Evolutionary conservation across 2,113 vertebrate species (phyloP).

Genomic region (Epinephelus fuscoguttatus): DNA sequence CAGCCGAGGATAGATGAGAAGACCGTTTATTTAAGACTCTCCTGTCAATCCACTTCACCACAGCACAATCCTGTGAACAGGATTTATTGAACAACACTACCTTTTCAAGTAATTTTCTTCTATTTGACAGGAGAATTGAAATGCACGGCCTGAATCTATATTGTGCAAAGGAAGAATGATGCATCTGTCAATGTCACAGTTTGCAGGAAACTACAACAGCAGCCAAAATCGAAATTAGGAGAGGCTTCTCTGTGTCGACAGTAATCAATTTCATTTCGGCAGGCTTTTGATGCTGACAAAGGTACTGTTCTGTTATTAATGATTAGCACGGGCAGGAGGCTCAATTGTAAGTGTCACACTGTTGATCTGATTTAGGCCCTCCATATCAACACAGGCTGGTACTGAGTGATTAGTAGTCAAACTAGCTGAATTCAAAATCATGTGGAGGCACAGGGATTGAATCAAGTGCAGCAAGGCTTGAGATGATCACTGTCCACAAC

Average conservation of each 20-base stretch:
- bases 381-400: not conserved
- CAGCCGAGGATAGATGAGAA: constrained; percentile 17
- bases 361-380: not conserved
- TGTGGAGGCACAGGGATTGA: not conserved
- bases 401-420: not conserved
- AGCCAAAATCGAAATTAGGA: constrained; percentile 30
- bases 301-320: constrained; percentile 7
- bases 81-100: constrained; percentile 26
- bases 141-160: constrained; percentile 23
- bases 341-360: constrained; percentile 6
- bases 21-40: not conserved
- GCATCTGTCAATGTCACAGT: constrained; percentile 49
- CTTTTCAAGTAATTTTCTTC: constrained; percentile 2
- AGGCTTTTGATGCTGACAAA: constrained; percentile 15
- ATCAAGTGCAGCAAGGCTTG: not conserved
- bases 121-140: not conserved
- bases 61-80: not conserved
- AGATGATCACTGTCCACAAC: not conserved
- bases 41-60: constrained; percentile 31
- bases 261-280: constrained; percentile 20
- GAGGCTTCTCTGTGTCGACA: not conserved
- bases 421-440: not conserved
- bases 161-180: constrained; percentile 25
- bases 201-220: constrained; percentile 25
- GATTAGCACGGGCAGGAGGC: not conserved